Base-by-base conservation (phyloP, 2,797 vertebrate genomes). In the Sebastes minor region DNA sequence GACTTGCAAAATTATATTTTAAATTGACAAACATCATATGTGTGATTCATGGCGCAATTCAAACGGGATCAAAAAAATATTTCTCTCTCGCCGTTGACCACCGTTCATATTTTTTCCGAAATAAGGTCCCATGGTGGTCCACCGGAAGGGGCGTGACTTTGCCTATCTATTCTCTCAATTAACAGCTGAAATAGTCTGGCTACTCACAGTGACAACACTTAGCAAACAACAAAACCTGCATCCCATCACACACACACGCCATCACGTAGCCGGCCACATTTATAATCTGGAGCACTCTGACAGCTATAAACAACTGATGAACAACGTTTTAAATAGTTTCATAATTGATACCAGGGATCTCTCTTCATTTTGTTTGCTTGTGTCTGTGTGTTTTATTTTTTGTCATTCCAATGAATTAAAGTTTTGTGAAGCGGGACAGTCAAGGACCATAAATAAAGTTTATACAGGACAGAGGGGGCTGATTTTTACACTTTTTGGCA, bases 271-370 rank as follows among this genome's bases (percentile, higher is more conserved):
- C 18, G 46, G 46, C 30, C 71, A 62, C 65, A 70, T 53, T 78
- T 38, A 68, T 53, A 55, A 81, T 76, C 25, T 80, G 61, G 38
- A 77, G 73, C 65, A 56, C 7, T 67, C 67, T 71, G 59, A 53
- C 14, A 62, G 74, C 69, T 84, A 81, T 64, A 91, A 87, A 89
- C 68, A 85, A 81, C 76, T 76, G 76, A 88, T 88, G 56, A 81
- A 87, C 56, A 76, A 62, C 20, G 80, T 83, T 88, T 86, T 13
- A 88, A 89, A 90, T 84, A 85, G 69, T 88, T 85, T 27, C 55
- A 64, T 89, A 92, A 95, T 88, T 89, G 74, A 84, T 90, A 73
- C 71, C 91, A 94, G 83, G 49, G 81, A 76, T 83, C 52, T 74
- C 27, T 78, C 28, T 80, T 64, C 22, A 78, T 68, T 89, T 78